phyloP scores from a whole-genome alignment of 2,113 vertebrate genomes.

The Mystacornis crossleyi region DNA sequence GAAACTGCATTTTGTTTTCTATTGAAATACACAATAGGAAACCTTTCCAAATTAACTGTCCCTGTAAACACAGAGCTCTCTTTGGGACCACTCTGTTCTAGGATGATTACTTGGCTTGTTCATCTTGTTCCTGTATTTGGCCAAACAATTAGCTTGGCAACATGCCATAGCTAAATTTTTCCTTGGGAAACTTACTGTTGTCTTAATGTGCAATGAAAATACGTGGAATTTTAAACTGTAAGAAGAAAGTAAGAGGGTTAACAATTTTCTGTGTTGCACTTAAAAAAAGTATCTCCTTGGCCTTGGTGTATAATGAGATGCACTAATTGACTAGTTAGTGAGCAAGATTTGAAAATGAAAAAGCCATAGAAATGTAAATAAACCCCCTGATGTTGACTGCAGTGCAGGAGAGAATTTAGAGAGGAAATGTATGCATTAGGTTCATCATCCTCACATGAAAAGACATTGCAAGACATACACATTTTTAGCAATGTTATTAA shows the following conservation, averaged over 20 bases:
- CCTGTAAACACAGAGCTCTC: constrained; percentile 23
- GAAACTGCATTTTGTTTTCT: background rate
- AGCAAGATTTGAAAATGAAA: background rate
- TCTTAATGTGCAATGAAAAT: background rate
- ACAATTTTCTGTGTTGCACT: background rate
- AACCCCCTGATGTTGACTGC: background rate
- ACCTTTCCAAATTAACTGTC: constrained; percentile 20
- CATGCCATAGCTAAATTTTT: background rate
- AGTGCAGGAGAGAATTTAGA: background rate
- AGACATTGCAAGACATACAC: background rate
- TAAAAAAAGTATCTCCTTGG: background rate
- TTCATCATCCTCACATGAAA: background rate
- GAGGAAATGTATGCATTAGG: background rate
- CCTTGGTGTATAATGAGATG: background rate
- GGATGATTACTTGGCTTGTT: constrained; percentile 23
- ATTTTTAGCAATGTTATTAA: background rate
- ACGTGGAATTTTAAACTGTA: background rate
- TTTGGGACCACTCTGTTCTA: constrained; percentile 20
- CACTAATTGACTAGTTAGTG: background rate
- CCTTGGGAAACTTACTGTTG: background rate
- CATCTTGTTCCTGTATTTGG: background rate
- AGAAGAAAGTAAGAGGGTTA: background rate
- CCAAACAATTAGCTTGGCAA: background rate
- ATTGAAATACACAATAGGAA: background rate
- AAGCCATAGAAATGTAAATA: background rate